Base-by-base conservation (phyloP, 2,888 invertebrate species). In the Chymomyza procnemis region DNA sequence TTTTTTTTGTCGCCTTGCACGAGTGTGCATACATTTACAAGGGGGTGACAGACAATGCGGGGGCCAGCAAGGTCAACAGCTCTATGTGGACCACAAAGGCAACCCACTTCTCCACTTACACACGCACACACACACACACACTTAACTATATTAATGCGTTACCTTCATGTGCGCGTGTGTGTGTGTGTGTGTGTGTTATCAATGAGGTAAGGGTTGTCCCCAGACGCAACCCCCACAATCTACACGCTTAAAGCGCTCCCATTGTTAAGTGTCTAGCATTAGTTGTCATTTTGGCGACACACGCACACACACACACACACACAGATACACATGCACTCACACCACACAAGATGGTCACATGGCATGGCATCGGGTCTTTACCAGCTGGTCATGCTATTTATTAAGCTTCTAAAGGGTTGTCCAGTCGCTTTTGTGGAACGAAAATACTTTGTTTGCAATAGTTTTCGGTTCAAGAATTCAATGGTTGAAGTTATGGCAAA, bases 51-150 rank as follows among this genome's bases (percentile, higher is more conserved):
- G 47, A 14, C n/a, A n/a, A 14, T 5, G 47, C 47, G 47, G 16
- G 16, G 57, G 16, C 26, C 16, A 18, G 52, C 79, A 79, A 80
- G 80, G 79, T 79, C 80, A 79, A 79, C 76, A 74, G 79, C 64
- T 68, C 67, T 55, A 67, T 67, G 64, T 79, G 69, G 76, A 75
- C 73, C 75, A 79, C 48, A 47, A 19, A 26, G 2, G 4, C 48
- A 21, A 16, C 30, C 26, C 14, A 50, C n/a, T n/a, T n/a, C n/a
- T n/a, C n/a, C n/a, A n/a, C n/a, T n/a, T n/a, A 18, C 58, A 19
- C 19, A 46, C 41, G 6, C 48, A 50, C 48, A 50, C 48, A 50
- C 48, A n/a, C 48, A 19, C 18, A 50, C 18, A 50, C 48, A 4
- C 18, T 8, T n/a, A 6, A 4, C 4, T 18, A 16, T 18, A 14